A percentile compares a stretch with the other conserved stretches of the same genome.
Evolutionary conservation across 2,113 vertebrate species (phyloP).

Genomic region (Piprites chloris): DNA sequence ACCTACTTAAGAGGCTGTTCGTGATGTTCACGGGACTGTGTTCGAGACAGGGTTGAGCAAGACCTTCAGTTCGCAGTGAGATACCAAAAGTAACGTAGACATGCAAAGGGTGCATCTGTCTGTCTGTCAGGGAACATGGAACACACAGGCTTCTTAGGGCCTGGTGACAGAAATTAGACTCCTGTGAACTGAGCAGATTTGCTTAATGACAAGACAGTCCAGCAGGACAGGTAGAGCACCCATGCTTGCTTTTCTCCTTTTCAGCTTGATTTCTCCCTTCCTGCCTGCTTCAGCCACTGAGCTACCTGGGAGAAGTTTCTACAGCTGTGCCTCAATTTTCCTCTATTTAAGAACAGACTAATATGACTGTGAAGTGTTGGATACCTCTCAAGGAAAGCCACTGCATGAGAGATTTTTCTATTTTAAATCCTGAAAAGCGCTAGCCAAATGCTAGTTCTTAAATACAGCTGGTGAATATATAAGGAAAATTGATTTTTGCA

Average conservation of each 20-base stretch:
- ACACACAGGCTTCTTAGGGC: neutral
- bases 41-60: neutral
- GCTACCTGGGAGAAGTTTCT: neutral
- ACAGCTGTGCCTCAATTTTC: neutral
- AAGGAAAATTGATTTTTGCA: constrained; percentile 27
- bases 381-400: neutral
- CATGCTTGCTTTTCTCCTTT: neutral
- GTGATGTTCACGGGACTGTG: neutral
- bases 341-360: neutral
- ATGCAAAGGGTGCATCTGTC: neutral
- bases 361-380: neutral
- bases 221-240: neutral
- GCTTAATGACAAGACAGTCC: neutral
- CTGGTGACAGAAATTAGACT: neutral
- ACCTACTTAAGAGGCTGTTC: neutral
- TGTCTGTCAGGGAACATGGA: neutral
- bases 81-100: neutral
- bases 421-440: constrained; percentile 26
- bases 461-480: constrained; percentile 30
- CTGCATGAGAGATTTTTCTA: neutral
- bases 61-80: neutral
- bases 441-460: constrained; percentile 48
- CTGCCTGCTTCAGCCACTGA: neutral
- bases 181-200: neutral
- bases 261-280: neutral